A percentile compares a stretch with the other conserved stretches of the same genome.
Evolutionary conservation across 2,113 vertebrate species (phyloP).

Genomic region (Pao palembangensis): DNA sequence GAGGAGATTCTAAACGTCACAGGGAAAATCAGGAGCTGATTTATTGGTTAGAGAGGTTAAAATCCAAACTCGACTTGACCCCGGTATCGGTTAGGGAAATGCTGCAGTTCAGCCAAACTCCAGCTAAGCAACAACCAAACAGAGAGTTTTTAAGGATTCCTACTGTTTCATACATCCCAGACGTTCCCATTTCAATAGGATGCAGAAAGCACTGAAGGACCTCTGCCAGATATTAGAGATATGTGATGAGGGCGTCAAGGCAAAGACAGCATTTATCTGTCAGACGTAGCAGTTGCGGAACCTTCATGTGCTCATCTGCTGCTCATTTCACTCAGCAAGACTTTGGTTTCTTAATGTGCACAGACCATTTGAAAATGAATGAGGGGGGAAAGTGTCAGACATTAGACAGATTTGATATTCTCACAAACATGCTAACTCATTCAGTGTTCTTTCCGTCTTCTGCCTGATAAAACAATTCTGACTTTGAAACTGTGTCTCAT

Average conservation of each 20-base stretch:
- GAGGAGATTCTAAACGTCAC: neutral
- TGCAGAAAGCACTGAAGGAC: slow-evolving; percentile 31
- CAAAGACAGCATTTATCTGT: slow-evolving; percentile 9
- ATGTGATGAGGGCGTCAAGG: neutral
- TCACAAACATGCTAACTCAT: too few relatives aligned
- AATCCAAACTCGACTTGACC: slow-evolving; percentile 10
- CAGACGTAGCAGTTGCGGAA: neutral
- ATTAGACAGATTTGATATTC: too few relatives aligned
- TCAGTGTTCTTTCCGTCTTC: too few relatives aligned
- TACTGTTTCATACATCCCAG: neutral
- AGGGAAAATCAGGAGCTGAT: neutral
- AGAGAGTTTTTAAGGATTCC: neutral
- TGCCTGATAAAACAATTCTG: too few relatives aligned
- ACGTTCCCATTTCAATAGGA: neutral
- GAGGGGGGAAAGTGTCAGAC: neutral
- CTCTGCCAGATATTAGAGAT: neutral
- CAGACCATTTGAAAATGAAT: slow-evolving; percentile 1
- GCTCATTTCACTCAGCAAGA: neutral
- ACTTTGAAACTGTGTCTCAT: too few relatives aligned
- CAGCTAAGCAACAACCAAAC: neutral
- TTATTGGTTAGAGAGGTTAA: neutral
- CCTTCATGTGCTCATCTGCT: neutral
- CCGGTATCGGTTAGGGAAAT: neutral
- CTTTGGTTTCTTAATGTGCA: slow-evolving; percentile 9
- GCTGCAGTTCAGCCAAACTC: neutral